Base-by-base conservation (phyloP, 1,140 invertebrate genomes). In the Drosophila serrata region DNA sequence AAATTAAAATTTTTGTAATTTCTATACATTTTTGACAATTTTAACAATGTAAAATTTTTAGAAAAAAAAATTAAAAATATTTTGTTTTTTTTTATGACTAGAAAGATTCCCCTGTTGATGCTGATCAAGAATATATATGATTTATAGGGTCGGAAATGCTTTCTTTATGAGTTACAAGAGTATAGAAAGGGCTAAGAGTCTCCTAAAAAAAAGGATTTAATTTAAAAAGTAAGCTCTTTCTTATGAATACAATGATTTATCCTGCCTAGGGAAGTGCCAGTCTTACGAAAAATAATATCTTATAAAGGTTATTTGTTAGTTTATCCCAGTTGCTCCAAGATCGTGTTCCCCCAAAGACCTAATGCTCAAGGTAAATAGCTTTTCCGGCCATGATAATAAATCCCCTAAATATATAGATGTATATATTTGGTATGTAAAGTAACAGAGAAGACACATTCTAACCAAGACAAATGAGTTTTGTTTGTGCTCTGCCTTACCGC, bases 381-480 rank as follows among this genome's bases (percentile, higher is more conserved):
- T 13, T 13, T 33, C 2, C 1, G 49, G 4, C 13, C 19, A 6
- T n/a, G 49, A 53, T 53, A 53, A 53, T 53, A 55, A 55, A 55
- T 55, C 51, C 49, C 31, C n/a, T 53, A 0, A 53, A 53, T 22
- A 49, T 6, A 49, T 19, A 49, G 15, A 2, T 3, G 1, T 27
- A 53, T 22, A 22, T 22, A 15, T 6, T 35, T 19, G 31, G 13
- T 53, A 53, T 53, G 49, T 35, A 53, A 53, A 24, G 19, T 39
- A 55, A 55, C 17, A 11, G 8, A 8, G 19, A 55, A 37, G 33
- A 55, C 51, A 37, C 13, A 15, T 22, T 55, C 19, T 37, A 37
- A 55, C 51, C 51, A 55, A 55, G 51, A 55, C 51, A 55, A 55
- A 55, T 55, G 51, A 55, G 51, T 55, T 37, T 13, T 55, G 33